These are phyloP conservation scores for Gasterosteus nipponicus DNA, from an alignment of 2,113 vertebrate genomes.

Conservation along the genomic window DNA sequence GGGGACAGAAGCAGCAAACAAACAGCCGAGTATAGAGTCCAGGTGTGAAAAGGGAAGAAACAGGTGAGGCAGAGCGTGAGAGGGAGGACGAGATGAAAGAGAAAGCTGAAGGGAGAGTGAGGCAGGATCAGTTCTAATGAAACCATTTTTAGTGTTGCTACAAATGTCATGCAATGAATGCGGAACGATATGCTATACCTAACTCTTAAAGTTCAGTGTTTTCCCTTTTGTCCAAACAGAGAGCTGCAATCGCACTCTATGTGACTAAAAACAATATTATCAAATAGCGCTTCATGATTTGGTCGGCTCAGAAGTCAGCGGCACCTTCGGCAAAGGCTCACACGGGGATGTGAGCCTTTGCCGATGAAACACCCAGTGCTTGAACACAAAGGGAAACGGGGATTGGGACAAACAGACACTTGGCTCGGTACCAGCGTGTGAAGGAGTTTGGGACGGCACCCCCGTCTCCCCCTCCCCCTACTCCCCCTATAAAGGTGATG, in stretches of 20 bases:
- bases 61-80: slow-evolving; percentile 61
- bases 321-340: background rate
- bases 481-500: slow-evolving; percentile 73
- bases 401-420: slow-evolving; percentile 48
- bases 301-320: background rate
- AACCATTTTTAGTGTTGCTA: background rate
- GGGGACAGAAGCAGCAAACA: slow-evolving; percentile 75
- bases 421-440: slow-evolving; percentile 70
- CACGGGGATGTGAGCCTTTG: too few relatives aligned
- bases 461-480: background rate
- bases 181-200: too few relatives aligned
- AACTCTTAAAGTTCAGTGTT: too few relatives aligned
- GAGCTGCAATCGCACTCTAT: background rate
- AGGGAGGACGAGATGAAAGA: slow-evolving; percentile 51
- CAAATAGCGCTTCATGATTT: background rate
- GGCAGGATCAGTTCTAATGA: slow-evolving; percentile 2
- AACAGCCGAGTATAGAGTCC: slow-evolving; percentile 77
- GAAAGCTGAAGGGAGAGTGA: slow-evolving; percentile 31
- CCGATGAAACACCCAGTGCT: slow-evolving; percentile 27
- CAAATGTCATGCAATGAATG: background rate
- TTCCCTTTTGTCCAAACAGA: background rate
- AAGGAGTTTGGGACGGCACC: slow-evolving; percentile 74
- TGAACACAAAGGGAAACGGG: slow-evolving; percentile 54
- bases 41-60: slow-evolving; percentile 70
- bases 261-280: background rate